phyloP scores from a whole-genome alignment of 1,140 invertebrate genomes.

The Aphelinus atriplicis region DNA sequence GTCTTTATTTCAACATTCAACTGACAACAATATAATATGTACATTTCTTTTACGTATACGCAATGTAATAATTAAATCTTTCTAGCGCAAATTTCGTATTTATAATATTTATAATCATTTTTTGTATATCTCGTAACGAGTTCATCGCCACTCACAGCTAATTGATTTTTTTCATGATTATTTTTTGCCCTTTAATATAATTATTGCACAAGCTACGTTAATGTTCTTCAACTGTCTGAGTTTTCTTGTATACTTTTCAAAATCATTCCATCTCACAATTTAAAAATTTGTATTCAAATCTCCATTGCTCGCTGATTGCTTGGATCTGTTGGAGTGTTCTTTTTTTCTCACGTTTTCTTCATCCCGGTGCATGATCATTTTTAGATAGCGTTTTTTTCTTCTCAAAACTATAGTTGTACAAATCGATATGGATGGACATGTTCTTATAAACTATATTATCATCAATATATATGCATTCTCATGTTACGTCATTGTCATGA shows the following conservation, averaged over 20 bases:
- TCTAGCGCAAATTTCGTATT: slow-evolving; percentile 36
- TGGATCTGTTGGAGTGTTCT: background rate
- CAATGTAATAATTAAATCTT: slow-evolving; percentile 46
- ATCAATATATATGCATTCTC: background rate
- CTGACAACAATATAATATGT: slow-evolving; percentile 64
- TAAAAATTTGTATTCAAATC: background rate
- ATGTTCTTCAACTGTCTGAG: background rate
- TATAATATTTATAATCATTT: slow-evolving; percentile 47
- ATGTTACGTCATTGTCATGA: background rate
- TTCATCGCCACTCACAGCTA: too few species aligned
- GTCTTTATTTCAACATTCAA: slow-evolving; percentile 66
- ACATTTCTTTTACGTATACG: slow-evolving; percentile 49
- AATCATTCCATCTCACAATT: background rate
- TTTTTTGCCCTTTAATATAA: slow-evolving; percentile 13
- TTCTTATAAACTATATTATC: slow-evolving; percentile 22
- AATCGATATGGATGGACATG: slow-evolving; percentile 21
- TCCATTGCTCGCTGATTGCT: background rate
- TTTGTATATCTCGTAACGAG: too few species aligned
- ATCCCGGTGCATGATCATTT: too few species aligned
- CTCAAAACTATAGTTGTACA: slow-evolving; percentile 39
- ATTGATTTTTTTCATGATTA: too few species aligned
- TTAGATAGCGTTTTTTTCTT: slow-evolving; percentile 36
- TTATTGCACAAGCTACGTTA: slow-evolving; percentile 13
- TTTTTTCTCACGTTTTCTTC: too few species aligned
- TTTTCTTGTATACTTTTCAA: background rate